Evolutionary conservation across 1,140 invertebrate genomes (phyloP).

Genomic region (Portunus trituberculatus): DNA sequence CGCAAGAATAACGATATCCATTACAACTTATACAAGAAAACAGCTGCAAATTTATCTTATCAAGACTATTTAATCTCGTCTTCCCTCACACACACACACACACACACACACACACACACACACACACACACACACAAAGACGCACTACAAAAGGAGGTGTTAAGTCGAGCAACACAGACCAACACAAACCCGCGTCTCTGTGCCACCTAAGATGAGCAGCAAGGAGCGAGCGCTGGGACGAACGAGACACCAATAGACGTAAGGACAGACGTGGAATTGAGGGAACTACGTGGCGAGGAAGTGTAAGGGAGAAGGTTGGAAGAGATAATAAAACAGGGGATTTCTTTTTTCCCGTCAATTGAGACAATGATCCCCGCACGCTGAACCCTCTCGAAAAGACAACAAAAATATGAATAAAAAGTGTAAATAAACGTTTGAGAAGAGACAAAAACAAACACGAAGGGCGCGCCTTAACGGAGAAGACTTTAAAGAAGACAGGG

Average conservation of each 20-base stretch:
- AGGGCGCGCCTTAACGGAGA: neutral
- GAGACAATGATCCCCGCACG: no score
- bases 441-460: neutral
- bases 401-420: no score
- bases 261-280: no score
- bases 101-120: neutral
- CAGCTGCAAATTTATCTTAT: neutral
- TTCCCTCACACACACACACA: neutral
- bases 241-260: no score
- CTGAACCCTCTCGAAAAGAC: no score
- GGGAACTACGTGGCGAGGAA: neutral
- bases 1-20: no score
- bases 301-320: neutral
- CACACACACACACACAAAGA: constrained; percentile 32
- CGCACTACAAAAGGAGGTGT: neutral
- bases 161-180: no score
- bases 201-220: neutral
- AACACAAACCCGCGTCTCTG: no score
- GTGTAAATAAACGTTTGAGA: neutral
- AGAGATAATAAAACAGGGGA: neutral
- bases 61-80: no score
- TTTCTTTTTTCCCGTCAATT: no score
- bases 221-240: neutral
- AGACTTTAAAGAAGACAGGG: neutral
- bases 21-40: neutral